These are phyloP conservation scores for Monodelphis domestica DNA, from an alignment of 2,797 vertebrate species.

Conservation along the genomic window DNA sequence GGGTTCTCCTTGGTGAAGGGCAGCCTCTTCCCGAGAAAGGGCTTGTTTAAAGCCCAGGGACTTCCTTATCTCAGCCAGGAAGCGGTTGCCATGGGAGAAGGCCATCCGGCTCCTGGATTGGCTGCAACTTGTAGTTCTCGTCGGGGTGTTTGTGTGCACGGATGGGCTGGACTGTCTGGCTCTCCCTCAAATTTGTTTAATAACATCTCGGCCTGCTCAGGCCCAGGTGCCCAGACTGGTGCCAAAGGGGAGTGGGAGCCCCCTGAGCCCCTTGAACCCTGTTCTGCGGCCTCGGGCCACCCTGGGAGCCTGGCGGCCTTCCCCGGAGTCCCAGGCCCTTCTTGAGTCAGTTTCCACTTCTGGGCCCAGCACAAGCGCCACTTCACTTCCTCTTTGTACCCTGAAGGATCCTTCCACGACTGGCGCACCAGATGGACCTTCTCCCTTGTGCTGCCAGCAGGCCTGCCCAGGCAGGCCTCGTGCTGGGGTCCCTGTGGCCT, in stretches of 20 bases:
- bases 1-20: too few relatives aligned
- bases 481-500: too few relatives aligned
- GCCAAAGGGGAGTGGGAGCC: background rate
- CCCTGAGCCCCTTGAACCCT: too few relatives aligned
- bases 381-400: constrained; percentile 40
- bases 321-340: constrained; percentile 2
- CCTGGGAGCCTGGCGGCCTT: constrained; percentile 21
- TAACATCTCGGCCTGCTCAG: too few relatives aligned
- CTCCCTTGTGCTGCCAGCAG: too few relatives aligned
- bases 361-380: constrained; percentile 15
- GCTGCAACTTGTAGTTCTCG: background rate
- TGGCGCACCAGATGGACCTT: too few relatives aligned
- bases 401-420: too few relatives aligned
- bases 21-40: background rate
- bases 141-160: background rate
- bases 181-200: background rate
- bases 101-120: too few relatives aligned
- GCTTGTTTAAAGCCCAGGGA: too few relatives aligned
- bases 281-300: too few relatives aligned
- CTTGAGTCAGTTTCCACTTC: constrained; percentile 41
- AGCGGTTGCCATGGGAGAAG: background rate
- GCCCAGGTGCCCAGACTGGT: too few relatives aligned
- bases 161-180: too few relatives aligned
- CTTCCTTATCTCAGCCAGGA: background rate
- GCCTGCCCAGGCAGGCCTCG: background rate